These are phyloP conservation scores for Agonum fuliginosum DNA, from an alignment of 2,888 invertebrate genomes.

Conservation along the genomic window DNA sequence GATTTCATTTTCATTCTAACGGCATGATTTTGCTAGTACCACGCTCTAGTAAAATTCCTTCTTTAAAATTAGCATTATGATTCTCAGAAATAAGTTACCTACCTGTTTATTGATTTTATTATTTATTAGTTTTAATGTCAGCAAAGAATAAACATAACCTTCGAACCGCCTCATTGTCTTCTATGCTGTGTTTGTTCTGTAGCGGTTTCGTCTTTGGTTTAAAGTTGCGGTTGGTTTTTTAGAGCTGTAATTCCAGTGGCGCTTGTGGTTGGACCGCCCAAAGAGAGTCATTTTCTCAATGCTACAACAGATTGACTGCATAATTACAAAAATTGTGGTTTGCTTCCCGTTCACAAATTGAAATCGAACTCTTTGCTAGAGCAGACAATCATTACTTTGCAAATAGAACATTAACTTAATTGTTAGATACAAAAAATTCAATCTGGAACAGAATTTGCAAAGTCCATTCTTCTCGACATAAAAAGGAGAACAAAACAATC, in stretches of 20 bases:
- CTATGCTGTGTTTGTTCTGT: constrained; percentile 12
- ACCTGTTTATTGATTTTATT: too few species aligned
- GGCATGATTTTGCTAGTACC: too few species aligned
- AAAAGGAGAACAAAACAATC: too few species aligned
- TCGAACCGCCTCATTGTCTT: too few species aligned
- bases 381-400: background rate
- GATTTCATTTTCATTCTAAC: too few species aligned
- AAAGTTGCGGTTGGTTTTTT: constrained; percentile 31
- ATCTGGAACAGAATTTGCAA: constrained; percentile 8
- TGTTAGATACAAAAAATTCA: constrained; percentile 6
- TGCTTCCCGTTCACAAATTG: constrained; percentile 18
- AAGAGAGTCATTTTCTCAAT: constrained; percentile 38
- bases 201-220: background rate
- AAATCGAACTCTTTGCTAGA: constrained; percentile 9
- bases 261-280: constrained; percentile 45
- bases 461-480: too few species aligned
- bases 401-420: background rate
- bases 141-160: too few species aligned
- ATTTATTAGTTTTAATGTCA: too few species aligned
- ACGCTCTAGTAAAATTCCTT: too few species aligned
- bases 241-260: constrained; percentile 48
- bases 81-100: too few species aligned
- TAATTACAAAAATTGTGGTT: constrained; percentile 41
- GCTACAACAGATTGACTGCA: constrained; percentile 16
- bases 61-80: too few species aligned